Evolutionary conservation across 2,797 vertebrate species (phyloP), one percentile per base, ranked within the genome.

Genomic region (Chloroceryle inda): DNA sequence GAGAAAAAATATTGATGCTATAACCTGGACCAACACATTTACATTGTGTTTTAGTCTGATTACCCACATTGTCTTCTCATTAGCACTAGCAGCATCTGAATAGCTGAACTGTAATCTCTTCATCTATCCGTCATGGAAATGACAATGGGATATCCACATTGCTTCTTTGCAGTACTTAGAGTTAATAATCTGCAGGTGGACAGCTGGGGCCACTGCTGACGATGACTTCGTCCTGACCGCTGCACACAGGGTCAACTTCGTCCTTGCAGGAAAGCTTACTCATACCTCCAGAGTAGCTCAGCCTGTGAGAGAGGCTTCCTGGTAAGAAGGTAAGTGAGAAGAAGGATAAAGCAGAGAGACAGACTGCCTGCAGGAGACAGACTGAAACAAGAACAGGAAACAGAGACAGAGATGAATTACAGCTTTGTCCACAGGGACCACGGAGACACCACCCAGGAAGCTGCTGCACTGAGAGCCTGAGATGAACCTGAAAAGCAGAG

Each of bases 1-100:
- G 45, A 94, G 53, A 74, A 85, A 59, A 92, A 92, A 94, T 92
- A 89, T 49, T 91, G 61, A 76, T 89, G 85, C 44, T 92, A 44
- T 45, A 94, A 92, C 64, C 89, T 89, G 79, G 79, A 88, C 76
- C 31, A 85, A 64, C 7, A 42, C 20, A 18, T 82, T 91, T 79
- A 18, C 78, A 55, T 88, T 83, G 61, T 93, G 61, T 45, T 94
- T 93, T 42, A 42, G 33, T 68, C 68, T 91, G 85, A 89, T 95
- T 94, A 72, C 33, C 61, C 75, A 91, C 75, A 74, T 77, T 88
- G 82, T 88, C 68, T 88, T 95, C 82, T 91, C 61, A 61, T 92
- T 95, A 94, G 20, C 75, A 64, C 59, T 31, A 58, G 29, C 56
- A 61, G 68, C 52, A 47, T 78, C 37, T 67, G 81, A 83, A 91